Evolutionary conservation across 2,888 invertebrate species (phyloP), one percentile per base, ranked within the genome.

Genomic region (Hemithea aestivaria): DNA sequence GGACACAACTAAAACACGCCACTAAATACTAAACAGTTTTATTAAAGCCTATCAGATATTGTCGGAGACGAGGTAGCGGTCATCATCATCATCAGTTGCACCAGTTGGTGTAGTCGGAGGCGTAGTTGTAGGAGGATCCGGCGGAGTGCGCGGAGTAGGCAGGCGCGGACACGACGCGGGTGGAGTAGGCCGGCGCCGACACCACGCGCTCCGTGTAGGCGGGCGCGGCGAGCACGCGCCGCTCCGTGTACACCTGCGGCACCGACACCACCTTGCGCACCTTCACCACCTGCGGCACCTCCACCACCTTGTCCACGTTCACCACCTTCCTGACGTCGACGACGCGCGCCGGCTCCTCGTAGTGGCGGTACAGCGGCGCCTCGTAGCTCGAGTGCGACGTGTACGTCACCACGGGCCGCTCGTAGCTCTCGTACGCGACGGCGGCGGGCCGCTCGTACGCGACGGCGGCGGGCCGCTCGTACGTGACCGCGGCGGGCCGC

Each of bases 201-300:
- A 20, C 40, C 35, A 23, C n/a, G n/a, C n/a, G 42, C 41, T 38
- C 39, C 36, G 20, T 32, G 35, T 46, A 46, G 7, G 33, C 24
- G 45, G 43, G 51, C 55, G 50, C 29, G 63, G 61, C 37, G 56
- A 42, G 32, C 65, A 52, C 30, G 62, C 57, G 8, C 48, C 69
- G 59, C 45, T 67, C 73, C 30, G 68, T 58, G 45, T 80, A 64
- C 40, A 73, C 66, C 50, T 70, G 70, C 25, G 71, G 73, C 27
- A 60, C 70, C 43, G 73, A 67, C 47, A 79, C 64, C 11, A 69
- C 56, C 51, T 67, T 75, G 42, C 58, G 68, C 20, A 71, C 68
- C 28, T 48, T 46, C 40, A 68, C 53, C 7, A 67, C 62, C 40
- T 65, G 60, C 1, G 71, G 71, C 26, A 69, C 67, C 30, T 51